phyloP scores from a whole-genome alignment of 2,888 invertebrate genomes.

The Sarcophaga subvicina region DNA sequence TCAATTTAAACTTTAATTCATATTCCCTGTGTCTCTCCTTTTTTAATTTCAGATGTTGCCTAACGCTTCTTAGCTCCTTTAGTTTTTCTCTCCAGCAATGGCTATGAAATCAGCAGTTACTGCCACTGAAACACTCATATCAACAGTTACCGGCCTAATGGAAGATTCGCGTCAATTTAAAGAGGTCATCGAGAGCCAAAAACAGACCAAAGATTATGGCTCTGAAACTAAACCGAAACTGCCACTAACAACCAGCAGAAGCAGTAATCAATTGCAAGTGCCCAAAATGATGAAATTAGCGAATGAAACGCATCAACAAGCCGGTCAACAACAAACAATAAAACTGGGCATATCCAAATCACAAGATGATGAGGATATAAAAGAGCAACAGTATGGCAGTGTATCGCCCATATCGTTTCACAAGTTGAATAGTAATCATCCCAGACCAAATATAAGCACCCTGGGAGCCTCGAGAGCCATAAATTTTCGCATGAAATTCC shows the following conservation, averaged over 20 bases:
- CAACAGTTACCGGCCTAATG: constrained; percentile 47
- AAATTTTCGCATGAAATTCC: constrained; percentile 75
- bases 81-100: constrained; percentile 33
- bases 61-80: constrained; percentile 31
- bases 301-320: constrained; percentile 44
- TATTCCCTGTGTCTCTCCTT: not conserved
- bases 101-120: constrained; percentile 55
- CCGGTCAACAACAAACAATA: constrained; percentile 21
- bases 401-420: constrained; percentile 67
- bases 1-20: too few relatives aligned
- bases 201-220: constrained; percentile 31
- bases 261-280: constrained; percentile 35
- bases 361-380: constrained; percentile 66
- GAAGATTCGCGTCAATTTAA: constrained; percentile 61
- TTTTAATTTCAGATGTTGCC: constrained; percentile 59
- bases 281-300: constrained; percentile 42
- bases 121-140: constrained; percentile 59
- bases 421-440: constrained; percentile 10
- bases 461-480: constrained; percentile 70
- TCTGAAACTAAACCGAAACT: constrained; percentile 28
- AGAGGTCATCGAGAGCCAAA: constrained; percentile 43
- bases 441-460: constrained; percentile 63
- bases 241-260: not conserved
- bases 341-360: constrained; percentile 68
- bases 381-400: constrained; percentile 68